Conservation (phyloP, 1,140 invertebrate genomes). For the Chrysomallon squamiferum region DNA sequence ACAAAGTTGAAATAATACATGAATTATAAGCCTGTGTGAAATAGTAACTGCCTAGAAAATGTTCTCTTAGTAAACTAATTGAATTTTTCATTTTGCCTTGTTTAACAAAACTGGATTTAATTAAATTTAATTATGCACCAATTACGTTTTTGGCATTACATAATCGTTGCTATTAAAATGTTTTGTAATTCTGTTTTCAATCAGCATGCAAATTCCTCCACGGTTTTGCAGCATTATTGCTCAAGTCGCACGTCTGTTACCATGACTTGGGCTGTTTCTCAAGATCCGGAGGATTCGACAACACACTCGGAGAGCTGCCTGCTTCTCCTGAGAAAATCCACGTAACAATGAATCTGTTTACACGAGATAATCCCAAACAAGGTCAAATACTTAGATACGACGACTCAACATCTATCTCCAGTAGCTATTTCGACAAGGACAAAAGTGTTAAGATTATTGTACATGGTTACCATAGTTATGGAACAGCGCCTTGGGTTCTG, state of each 20-base stretch:
- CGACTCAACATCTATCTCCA: constrained; percentile 7
- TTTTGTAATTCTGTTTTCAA: too few relatives aligned
- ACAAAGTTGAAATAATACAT: too few relatives aligned
- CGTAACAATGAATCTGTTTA: constrained; percentile 70
- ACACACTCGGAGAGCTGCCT: constrained; percentile 79
- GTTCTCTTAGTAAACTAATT: too few relatives aligned
- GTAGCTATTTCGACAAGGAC: constrained; percentile 17
- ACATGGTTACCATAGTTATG: constrained; percentile 31
- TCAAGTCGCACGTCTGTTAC: constrained; percentile 75
- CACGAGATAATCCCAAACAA: constrained; percentile 49
- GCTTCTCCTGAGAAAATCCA: constrained; percentile 80
- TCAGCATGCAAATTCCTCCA: too few relatives aligned
- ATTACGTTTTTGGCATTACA: too few relatives aligned
- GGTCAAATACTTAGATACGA: constrained; percentile 17
- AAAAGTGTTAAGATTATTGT: constrained; percentile 28
- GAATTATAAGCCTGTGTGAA: too few relatives aligned
- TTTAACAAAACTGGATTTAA: too few relatives aligned
- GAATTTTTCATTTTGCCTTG: too few relatives aligned
- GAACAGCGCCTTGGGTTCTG: constrained; percentile 11
- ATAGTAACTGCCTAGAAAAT: too few relatives aligned
- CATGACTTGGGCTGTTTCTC: constrained; percentile 89
- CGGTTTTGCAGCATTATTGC: too few relatives aligned
- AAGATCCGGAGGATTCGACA: constrained; percentile 73
- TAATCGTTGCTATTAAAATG: too few relatives aligned
- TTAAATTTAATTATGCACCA: too few relatives aligned